A percentile compares a stretch with the other conserved stretches of the same genome.
Conservation (phyloP, 2,797 vertebrate genomes). For the Lateolabrax maculatus region DNA sequence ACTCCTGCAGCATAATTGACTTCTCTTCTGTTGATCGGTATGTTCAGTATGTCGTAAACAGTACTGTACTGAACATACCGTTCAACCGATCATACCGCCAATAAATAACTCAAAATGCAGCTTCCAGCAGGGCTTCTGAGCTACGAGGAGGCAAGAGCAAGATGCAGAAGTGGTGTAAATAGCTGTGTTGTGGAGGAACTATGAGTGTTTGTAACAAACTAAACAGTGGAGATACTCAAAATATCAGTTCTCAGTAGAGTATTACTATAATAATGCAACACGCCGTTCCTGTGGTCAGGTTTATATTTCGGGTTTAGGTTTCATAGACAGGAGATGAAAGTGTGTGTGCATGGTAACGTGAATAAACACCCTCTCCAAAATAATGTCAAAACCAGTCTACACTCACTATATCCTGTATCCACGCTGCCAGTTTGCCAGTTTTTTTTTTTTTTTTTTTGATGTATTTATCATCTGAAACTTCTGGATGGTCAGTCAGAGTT, state of each 20-base stretch:
- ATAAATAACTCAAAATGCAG: neutral
- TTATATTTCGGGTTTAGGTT: neutral
- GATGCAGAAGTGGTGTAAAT: neutral
- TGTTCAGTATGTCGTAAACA: slow-evolving; percentile 23
- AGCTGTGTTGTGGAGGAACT: neutral
- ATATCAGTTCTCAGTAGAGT: neutral
- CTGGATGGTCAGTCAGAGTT: slow-evolving; percentile 1
- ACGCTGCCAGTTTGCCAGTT: neutral
- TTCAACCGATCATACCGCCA: neutral
- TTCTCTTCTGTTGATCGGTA: slow-evolving; percentile 4
- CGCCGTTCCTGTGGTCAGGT: neutral
- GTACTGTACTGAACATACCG: neutral
- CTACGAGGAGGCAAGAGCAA: too few species aligned
- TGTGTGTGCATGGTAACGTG: slow-evolving; percentile 9
- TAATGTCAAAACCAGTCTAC: neutral
- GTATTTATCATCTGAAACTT: slow-evolving; percentile 26
- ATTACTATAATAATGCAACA: neutral
- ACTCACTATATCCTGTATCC: neutral
- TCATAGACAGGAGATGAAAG: neutral
- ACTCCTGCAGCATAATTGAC: neutral
- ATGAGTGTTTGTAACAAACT: neutral
- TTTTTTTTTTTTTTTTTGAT: too few species aligned
- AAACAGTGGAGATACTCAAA: slow-evolving; percentile 3
- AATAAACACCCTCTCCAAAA: neutral
- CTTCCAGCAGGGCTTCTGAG: neutral